phyloP scores from a whole-genome alignment of 2,113 vertebrate species.

The Oriolus oriolus region DNA sequence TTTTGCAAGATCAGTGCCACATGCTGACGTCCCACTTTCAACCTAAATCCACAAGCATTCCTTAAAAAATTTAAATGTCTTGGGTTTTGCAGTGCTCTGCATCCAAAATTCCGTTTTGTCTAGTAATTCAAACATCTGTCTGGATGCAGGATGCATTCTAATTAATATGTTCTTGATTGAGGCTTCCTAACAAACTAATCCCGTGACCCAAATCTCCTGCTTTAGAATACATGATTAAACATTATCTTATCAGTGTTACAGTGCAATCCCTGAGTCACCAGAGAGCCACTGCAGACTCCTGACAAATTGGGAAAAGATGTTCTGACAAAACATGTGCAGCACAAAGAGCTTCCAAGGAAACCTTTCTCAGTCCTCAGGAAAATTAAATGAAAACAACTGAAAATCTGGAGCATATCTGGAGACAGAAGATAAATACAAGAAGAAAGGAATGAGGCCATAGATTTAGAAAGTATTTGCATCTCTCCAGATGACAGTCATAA shows the following conservation, averaged over 20 bases:
- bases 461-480: background rate
- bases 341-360: background rate
- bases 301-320: background rate
- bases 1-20: background rate
- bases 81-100: background rate
- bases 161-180: slow-evolving; percentile 39
- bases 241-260: background rate
- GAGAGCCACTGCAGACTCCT: background rate
- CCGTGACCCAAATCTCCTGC: slow-evolving; percentile 51
- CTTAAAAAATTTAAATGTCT: background rate
- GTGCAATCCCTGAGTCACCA: slow-evolving; percentile 22
- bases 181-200: slow-evolving; percentile 58
- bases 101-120: background rate
- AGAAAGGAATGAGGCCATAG: background rate
- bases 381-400: background rate
- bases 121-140: background rate
- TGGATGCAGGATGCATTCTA: background rate
- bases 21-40: background rate
- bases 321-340: background rate
- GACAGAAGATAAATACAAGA: background rate
- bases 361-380: background rate
- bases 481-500: background rate
- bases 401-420: background rate
- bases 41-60: background rate
- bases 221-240: slow-evolving; percentile 54